Evolutionary conservation across 2,797 vertebrate species (phyloP).

Genomic region (Enteromius radiatus): DNA sequence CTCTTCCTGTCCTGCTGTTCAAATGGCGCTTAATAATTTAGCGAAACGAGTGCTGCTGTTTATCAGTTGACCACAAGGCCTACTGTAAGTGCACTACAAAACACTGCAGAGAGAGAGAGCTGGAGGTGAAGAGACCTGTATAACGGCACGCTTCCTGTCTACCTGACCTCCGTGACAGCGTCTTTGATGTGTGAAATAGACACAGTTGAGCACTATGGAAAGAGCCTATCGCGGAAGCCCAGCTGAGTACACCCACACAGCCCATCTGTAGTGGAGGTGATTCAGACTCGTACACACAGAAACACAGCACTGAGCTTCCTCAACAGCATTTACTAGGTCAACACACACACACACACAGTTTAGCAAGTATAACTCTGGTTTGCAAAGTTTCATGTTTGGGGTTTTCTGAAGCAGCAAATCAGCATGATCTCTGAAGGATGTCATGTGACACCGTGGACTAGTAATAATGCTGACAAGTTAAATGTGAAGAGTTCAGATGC

Average conservation of each 20-base stretch:
- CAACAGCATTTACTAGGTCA: constrained; percentile 20
- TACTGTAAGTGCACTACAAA: constrained; percentile 40
- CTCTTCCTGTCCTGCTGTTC: constrained; percentile 49
- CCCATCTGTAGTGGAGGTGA: constrained; percentile 70
- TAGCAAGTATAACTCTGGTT: not conserved
- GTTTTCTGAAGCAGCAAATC: not conserved
- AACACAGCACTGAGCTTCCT: constrained; percentile 54
- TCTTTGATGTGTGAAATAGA: constrained; percentile 59
- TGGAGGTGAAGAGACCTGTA: constrained; percentile 32
- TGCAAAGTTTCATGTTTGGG: constrained; percentile 2
- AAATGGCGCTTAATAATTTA: constrained; percentile 58
- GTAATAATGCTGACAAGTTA: not conserved
- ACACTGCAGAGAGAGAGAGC: constrained; percentile 11
- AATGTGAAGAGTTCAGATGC: no score
- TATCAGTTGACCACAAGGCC: constrained; percentile 40
- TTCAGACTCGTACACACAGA: constrained; percentile 36
- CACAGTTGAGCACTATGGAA: constrained; percentile 46
- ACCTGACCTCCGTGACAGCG: constrained; percentile 51
- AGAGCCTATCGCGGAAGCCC: constrained; percentile 58
- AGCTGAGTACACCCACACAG: constrained; percentile 69
- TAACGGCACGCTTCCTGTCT: constrained; percentile 41
- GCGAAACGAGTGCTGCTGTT: constrained; percentile 46
- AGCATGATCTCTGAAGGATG: not conserved
- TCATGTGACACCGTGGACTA: not conserved
- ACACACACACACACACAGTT: not conserved